Evolutionary conservation across 2,113 vertebrate genomes (phyloP).

Genomic region (Heterochromis multidens): DNA sequence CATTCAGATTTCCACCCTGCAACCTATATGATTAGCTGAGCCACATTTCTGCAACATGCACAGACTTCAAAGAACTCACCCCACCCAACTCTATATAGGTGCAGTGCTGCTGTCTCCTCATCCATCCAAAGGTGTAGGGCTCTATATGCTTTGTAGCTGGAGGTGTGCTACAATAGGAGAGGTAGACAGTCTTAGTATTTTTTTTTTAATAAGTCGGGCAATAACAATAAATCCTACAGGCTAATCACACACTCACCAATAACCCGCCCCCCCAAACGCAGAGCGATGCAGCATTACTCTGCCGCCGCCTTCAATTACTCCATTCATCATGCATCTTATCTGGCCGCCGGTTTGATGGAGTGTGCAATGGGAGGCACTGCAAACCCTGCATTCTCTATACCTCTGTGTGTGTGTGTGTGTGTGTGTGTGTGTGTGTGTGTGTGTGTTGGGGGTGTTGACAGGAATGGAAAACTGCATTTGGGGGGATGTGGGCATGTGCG

Average conservation of each 20-base stretch:
- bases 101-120: neutral
- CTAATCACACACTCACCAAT: constrained; percentile 69
- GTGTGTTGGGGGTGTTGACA: constrained; percentile 45
- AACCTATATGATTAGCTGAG: neutral
- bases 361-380: constrained; percentile 46
- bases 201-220: constrained; percentile 68
- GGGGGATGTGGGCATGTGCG: neutral
- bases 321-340: constrained; percentile 75
- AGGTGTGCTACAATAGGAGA: constrained; percentile 12
- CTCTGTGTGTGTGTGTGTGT: neutral
- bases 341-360: constrained; percentile 64
- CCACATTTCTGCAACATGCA: neutral
- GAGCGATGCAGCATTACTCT: constrained; percentile 61
- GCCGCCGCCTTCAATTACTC: constrained; percentile 67
- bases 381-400: constrained; percentile 38
- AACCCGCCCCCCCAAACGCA: constrained; percentile 34
- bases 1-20: neutral
- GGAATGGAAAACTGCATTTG: constrained; percentile 51
- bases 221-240: constrained; percentile 76
- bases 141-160: constrained; percentile 3
- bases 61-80: neutral
- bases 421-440: neutral
- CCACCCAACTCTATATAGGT: neutral
- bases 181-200: constrained; percentile 55
- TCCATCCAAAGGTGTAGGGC: constrained; percentile 2